Conservation (phyloP, 2,797 vertebrate genomes). For the Clarias fuscus region DNA sequence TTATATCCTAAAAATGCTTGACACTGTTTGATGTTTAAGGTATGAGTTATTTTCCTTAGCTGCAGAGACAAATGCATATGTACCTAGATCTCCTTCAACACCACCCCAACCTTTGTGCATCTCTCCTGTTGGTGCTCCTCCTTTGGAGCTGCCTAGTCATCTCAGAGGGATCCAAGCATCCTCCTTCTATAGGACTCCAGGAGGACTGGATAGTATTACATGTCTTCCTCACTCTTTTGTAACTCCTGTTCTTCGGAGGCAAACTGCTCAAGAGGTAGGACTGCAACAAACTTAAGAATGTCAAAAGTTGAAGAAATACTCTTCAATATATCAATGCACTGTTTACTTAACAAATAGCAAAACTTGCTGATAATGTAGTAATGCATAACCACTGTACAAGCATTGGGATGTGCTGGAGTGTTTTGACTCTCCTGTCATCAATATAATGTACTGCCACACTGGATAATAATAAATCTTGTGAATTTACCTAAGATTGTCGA, state of each 20-base stretch:
- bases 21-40: neutral
- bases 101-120: slow-evolving; percentile 64
- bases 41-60: slow-evolving; percentile 67
- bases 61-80: slow-evolving; percentile 67
- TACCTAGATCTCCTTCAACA: slow-evolving; percentile 62
- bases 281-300: no score
- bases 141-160: slow-evolving; percentile 64
- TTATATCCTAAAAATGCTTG: neutral
- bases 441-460: no score
- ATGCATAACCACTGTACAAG: neutral
- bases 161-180: slow-evolving; percentile 53
- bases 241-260: slow-evolving; percentile 36
- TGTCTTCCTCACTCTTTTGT: slow-evolving; percentile 39
- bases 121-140: slow-evolving; percentile 59
- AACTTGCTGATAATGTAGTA: neutral
- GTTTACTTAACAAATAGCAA: neutral
- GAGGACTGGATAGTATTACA: slow-evolving; percentile 48
- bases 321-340: neutral
- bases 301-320: neutral
- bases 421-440: no score
- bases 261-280: slow-evolving; percentile 56
- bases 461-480: no score
- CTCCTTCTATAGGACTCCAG: slow-evolving; percentile 55
- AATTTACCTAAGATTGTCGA: no score
- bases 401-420: no score